These are phyloP conservation scores for Cepphus grylle DNA, from an alignment of 2,113 vertebrate genomes.

Conservation along the genomic window DNA sequence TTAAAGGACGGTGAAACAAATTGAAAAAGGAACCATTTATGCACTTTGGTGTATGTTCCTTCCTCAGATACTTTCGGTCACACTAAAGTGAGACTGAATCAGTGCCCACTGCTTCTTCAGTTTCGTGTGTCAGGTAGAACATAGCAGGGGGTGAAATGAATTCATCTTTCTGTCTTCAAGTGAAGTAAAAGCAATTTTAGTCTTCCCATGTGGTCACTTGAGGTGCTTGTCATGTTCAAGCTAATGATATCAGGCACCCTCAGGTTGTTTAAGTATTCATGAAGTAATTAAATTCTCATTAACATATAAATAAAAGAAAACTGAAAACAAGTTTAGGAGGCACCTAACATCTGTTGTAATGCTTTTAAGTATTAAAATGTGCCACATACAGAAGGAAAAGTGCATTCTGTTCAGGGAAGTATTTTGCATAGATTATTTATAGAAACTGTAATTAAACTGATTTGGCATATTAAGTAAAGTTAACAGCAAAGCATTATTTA, in stretches of 20 bases:
- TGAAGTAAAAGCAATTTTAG: conserved; percentile 82
- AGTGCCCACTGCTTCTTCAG: conserved; percentile 45
- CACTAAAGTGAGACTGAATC: conserved; percentile 49
- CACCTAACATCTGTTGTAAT: conserved; percentile 85
- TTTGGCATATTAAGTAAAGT: conserved; percentile 73
- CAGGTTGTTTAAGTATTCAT: conserved; percentile 87
- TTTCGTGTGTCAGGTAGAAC: conserved; percentile 72
- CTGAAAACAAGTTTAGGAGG: conserved; percentile 82
- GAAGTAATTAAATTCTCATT: conserved; percentile 91
- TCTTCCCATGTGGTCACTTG: conserved; percentile 86
- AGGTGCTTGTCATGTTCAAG: conserved; percentile 84
- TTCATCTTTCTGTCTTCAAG: conserved; percentile 78
- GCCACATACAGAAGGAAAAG: conserved; percentile 71
- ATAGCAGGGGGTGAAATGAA: conserved; percentile 79
- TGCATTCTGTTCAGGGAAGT: conserved; percentile 72
- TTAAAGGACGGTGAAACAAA: conserved; percentile 58
- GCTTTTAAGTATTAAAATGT: conserved; percentile 83
- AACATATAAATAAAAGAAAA: conserved; percentile 90
- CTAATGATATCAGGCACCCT: conserved; percentile 85
- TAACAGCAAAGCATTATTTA: conserved; percentile 64
- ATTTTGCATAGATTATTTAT: conserved; percentile 79
- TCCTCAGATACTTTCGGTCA: conserved; percentile 37
- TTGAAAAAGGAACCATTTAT: conserved; percentile 53
- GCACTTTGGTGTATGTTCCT: background rate
- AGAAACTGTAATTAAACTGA: conserved; percentile 79